Conservation (phyloP, 2,113 vertebrate species). For the Cyanoramphus novaezelandiae region DNA sequence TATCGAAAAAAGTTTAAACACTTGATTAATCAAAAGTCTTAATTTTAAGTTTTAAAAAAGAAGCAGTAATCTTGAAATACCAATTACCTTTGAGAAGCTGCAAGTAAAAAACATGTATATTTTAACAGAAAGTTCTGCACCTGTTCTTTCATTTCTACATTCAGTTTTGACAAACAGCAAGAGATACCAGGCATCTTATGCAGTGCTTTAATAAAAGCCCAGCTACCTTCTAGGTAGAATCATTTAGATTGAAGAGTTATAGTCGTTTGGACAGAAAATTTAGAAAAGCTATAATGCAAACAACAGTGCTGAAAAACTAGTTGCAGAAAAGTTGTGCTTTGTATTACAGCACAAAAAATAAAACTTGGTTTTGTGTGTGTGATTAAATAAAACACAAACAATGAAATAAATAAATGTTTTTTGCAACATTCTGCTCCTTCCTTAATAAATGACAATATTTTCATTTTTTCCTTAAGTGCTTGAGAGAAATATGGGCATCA, state of each 20-base stretch:
- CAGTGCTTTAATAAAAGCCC: background rate
- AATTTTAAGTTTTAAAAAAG: background rate
- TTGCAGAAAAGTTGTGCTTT: background rate
- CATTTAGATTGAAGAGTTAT: background rate
- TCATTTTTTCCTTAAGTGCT: background rate
- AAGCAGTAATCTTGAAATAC: background rate
- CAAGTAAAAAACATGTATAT: background rate
- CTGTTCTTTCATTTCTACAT: background rate
- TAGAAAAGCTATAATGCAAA: background rate
- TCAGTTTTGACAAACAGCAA: background rate
- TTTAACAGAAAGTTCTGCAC: background rate
- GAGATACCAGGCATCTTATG: background rate
- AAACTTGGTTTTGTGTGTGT: background rate
- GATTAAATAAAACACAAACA: background rate
- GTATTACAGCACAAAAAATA: background rate
- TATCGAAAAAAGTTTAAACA: background rate
- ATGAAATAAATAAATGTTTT: background rate
- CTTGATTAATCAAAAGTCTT: background rate
- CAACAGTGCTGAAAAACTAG: background rate
- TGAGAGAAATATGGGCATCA: background rate
- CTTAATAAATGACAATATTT: background rate
- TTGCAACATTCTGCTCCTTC: background rate
- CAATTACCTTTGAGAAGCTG: background rate
- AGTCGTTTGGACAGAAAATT: background rate
- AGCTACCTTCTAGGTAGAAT: background rate